Base-by-base conservation (phyloP, 1,140 invertebrate genomes). In the Nasonia vitripennis region DNA sequence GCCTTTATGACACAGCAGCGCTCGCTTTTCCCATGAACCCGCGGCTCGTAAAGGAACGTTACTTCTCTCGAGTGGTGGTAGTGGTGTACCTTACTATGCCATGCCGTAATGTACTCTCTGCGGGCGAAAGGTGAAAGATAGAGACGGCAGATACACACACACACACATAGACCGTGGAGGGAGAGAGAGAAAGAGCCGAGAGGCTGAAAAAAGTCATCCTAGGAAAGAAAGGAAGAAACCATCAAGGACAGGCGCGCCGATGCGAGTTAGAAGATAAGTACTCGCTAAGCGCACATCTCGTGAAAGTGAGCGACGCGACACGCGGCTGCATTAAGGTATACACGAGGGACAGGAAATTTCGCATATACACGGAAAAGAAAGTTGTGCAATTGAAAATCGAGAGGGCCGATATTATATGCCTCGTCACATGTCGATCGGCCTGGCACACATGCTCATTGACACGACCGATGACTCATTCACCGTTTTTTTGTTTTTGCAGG, bases 371-470 rank as follows among this genome's bases (percentile, higher is more conserved):
- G 80, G 83, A 87, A 87, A 87, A 87, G 84, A 88, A 84, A 87
- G 87, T 88, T 87, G 68, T 75, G 81, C 83, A 81, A 87, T 74
- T 87, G 86, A 86, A 88, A 89, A 89, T 88, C 68, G 68, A 71
- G 80, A 86, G 82, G 14, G 27, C 67, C 23, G 27, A 51, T 84
- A 86, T 87, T 10, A 27, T 88, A 85, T 85, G 41, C 73, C 83
- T 87, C 80, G 86, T 87, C 87, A 86, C 81, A 85, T 83, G 83
- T 81, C 84, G 83, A 87, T 86, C 71, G 81, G 81, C 71, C 17
- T 86, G 86, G 84, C 85, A 88, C 81, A 87, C 86, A 88, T 88
- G 87, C 85, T 88, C 83, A 86, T 83, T 87, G 87, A 88, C 87
- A 82, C 88, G 87, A 20, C 78, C n/a, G 85, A 87, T 88, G 87